Conservation (phyloP, 2,888 invertebrate species). For the Melieria crassipennis region DNA sequence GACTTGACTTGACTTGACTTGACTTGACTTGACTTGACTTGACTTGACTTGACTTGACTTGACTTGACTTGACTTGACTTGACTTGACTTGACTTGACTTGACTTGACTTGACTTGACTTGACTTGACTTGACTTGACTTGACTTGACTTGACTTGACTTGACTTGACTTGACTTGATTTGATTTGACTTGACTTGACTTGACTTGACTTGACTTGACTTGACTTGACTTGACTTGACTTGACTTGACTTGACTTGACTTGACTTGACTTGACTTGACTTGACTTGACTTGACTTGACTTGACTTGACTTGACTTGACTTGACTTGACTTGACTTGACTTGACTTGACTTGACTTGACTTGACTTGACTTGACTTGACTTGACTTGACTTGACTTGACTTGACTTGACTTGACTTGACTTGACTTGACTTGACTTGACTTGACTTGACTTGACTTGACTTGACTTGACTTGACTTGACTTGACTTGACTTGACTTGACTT, state of each 20-base stretch:
- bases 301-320: conserved; percentile 4
- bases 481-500: conserved; percentile 1
- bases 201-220: conserved; percentile 2
- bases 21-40: conserved; percentile 2
- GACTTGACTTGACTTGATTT: no score
- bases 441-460: conserved; percentile 4
- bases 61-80: neutral
- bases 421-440: conserved; percentile 4
- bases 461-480: conserved; percentile 4
- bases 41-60: conserved; percentile 1
- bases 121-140: neutral
- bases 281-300: conserved; percentile 4
- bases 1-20: conserved; percentile 1
- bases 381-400: conserved; percentile 2
- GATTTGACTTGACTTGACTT: neutral
- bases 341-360: conserved; percentile 1
- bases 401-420: conserved; percentile 4
- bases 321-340: neutral
- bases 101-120: neutral
- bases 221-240: conserved; percentile 2
- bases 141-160: no score
- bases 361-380: conserved; percentile 2
- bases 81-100: conserved; percentile 4
- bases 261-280: conserved; percentile 4
- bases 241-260: conserved; percentile 4